Conservation (phyloP, 1,140 invertebrate genomes). For the Bicyclus anynana region DNA sequence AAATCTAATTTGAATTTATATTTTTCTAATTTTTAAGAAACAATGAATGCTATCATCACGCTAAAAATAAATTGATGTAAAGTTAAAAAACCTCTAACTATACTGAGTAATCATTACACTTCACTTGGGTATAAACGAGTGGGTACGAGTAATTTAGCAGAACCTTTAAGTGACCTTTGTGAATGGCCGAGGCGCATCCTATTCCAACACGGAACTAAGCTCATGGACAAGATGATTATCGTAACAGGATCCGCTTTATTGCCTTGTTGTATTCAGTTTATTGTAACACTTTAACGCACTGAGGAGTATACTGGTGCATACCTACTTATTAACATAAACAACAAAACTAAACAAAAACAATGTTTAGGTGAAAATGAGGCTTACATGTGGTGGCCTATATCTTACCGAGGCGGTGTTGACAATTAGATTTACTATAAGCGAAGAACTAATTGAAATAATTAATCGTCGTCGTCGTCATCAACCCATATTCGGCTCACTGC, state of each 20-base stretch:
- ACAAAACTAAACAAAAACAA: too few species aligned
- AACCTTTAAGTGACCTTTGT: conserved; percentile 32
- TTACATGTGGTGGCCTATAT: too few species aligned
- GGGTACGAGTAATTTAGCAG: conserved; percentile 12
- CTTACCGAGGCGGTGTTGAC: too few species aligned
- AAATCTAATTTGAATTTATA: too few species aligned
- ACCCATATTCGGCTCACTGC: too few species aligned
- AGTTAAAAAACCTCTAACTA: background rate
- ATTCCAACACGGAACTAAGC: conserved; percentile 30
- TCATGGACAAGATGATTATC: conserved; percentile 29
- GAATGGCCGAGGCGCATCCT: conserved; percentile 27
- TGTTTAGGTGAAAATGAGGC: too few species aligned
- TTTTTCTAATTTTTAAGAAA: too few species aligned
- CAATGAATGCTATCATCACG: too few species aligned
- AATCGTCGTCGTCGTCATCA: too few species aligned
- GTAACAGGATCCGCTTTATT: conserved; percentile 19
- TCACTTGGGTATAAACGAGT: conserved; percentile 13
- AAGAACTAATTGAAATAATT: too few species aligned
- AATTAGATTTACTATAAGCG: too few species aligned
- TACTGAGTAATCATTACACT: conserved; percentile 1
- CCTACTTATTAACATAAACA: background rate
- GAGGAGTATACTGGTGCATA: background rate
- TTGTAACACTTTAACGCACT: background rate
- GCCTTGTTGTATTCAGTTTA: conserved; percentile 8
- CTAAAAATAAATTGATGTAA: too few species aligned